A percentile compares a stretch with the other conserved stretches of the same genome.
Evolutionary conservation across 2,888 invertebrate genomes (phyloP).

Genomic region (Oligia fasciuncula): DNA sequence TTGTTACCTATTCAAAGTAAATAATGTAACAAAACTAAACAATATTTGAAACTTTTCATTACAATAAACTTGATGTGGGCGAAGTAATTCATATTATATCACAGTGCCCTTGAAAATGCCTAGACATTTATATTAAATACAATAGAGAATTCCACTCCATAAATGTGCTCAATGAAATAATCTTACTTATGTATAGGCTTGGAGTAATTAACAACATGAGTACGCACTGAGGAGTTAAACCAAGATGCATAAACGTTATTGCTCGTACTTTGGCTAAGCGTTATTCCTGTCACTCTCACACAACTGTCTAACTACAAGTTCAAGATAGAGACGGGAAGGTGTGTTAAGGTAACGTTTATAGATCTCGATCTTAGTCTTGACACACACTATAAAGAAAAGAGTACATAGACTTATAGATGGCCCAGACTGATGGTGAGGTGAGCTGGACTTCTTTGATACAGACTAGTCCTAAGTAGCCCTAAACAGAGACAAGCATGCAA

Average conservation of each 20-base stretch:
- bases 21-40: not conserved
- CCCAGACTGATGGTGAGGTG: too few species aligned
- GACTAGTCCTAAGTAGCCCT: not conserved
- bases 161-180: conserved; percentile 12
- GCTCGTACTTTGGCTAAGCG: not conserved
- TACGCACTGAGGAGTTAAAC: not conserved
- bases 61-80: conserved; percentile 4
- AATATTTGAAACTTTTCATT: conserved; percentile 4
- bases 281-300: not conserved
- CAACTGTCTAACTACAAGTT: not conserved
- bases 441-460: not conserved
- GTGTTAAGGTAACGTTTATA: not conserved
- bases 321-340: not conserved
- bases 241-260: not conserved
- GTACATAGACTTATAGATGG: not conserved
- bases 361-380: not conserved
- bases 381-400: not conserved
- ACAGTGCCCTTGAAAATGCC: not conserved
- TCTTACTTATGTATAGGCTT: not conserved
- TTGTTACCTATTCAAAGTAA: not conserved
- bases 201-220: conserved; percentile 6
- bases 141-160: conserved; percentile 15
- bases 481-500: not conserved
- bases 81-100: not conserved
- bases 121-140: conserved; percentile 20